These are phyloP conservation scores for Ricordea florida DNA, from an alignment of 92 coral and sea anemone species.

Conservation along the genomic window DNA sequence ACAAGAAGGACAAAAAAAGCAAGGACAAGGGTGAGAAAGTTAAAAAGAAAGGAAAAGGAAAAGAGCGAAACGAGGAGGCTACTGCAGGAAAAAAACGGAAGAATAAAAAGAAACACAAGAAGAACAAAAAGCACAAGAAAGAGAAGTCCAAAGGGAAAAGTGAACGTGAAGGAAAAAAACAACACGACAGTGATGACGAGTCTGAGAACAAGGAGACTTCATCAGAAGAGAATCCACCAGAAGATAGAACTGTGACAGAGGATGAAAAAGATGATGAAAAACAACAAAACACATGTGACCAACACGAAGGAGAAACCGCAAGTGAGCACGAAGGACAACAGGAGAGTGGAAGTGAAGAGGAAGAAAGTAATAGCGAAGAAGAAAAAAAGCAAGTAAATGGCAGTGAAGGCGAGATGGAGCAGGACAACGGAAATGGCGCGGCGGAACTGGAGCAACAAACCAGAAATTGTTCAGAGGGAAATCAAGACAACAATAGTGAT, in stretches of 20 bases:
- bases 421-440: background rate
- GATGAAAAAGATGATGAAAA: background rate
- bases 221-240: background rate
- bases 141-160: conserved; percentile 33
- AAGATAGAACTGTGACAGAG: conserved; percentile 1
- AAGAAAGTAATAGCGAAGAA: conserved; percentile 1
- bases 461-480: background rate
- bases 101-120: conserved; percentile 66
- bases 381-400: background rate
- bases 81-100: conserved; percentile 50
- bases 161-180: background rate
- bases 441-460: background rate
- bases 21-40: too few species aligned
- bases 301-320: background rate
- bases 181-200: background rate
- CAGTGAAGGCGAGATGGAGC: conserved; percentile 3
- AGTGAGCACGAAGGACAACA: background rate
- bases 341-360: background rate
- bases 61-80: background rate
- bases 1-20: too few species aligned
- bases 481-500: background rate
- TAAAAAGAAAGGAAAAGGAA: conserved; percentile 27
- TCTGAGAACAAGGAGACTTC: background rate
- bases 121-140: conserved; percentile 62
- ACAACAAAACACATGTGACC: background rate